These are phyloP conservation scores for Drosophila burlai DNA, from an alignment of 1,140 invertebrate species.

Conservation along the genomic window DNA sequence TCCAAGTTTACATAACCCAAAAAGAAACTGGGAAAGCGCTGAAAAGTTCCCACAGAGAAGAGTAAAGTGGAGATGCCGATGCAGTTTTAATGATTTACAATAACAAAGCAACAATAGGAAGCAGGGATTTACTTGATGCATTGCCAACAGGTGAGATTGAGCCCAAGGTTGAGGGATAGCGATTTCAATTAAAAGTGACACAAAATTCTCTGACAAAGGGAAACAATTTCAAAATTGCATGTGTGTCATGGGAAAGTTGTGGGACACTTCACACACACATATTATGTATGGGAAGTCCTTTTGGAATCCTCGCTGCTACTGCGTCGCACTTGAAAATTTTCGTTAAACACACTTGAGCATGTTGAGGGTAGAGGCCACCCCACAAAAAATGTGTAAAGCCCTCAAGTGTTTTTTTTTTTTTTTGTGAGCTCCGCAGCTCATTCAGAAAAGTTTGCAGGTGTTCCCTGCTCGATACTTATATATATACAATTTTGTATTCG, in stretches of 20 bases:
- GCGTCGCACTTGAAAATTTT: constrained; percentile 70
- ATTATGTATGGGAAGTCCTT: constrained; percentile 19
- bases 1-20: constrained; percentile 75
- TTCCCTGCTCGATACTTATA: constrained; percentile 62
- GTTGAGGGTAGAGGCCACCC: constrained; percentile 65
- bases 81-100: constrained; percentile 81
- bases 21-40: constrained; percentile 58
- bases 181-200: constrained; percentile 81
- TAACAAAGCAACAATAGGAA: constrained; percentile 69
- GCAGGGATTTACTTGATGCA: constrained; percentile 65
- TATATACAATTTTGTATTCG: constrained; percentile 31
- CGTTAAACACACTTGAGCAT: constrained; percentile 62
- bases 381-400: constrained; percentile 67
- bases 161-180: constrained; percentile 38
- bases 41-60: constrained; percentile 70
- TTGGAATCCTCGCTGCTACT: constrained; percentile 29
- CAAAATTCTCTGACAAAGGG: constrained; percentile 73
- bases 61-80: constrained; percentile 28
- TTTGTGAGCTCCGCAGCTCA: constrained; percentile 37
- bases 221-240: constrained; percentile 81
- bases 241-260: constrained; percentile 74
- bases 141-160: constrained; percentile 67
- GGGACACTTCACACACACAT: constrained; percentile 18
- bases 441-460: constrained; percentile 81
- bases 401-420: constrained; percentile 58